Percentiles rank a stretch among this genome's conserved stretches.
These are phyloP conservation scores for Euplagia quadripunctaria DNA, from an alignment of 2,888 invertebrate genomes.

Conservation along the genomic window DNA sequence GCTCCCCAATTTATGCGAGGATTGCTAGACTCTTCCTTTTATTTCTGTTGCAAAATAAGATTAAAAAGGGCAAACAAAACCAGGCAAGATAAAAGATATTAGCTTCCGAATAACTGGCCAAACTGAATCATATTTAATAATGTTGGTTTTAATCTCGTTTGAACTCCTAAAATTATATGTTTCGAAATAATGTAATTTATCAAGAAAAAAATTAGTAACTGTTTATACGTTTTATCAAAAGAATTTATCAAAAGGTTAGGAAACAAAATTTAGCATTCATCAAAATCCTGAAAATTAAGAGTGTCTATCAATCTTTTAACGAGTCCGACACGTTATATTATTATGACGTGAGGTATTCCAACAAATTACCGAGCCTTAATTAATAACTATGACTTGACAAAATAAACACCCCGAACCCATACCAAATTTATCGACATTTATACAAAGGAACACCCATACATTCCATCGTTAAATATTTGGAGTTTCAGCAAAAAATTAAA, in stretches of 20 bases:
- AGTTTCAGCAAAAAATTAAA: constrained; percentile 40
- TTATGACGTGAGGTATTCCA: background rate
- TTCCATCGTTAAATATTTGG: constrained; percentile 40
- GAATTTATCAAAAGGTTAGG: too few species aligned
- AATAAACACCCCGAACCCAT: constrained; percentile 22
- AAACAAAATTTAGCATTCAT: background rate
- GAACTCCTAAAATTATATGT: constrained; percentile 38
- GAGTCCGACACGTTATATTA: background rate
- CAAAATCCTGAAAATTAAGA: background rate
- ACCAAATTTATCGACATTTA: constrained; percentile 27
- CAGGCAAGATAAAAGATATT: constrained; percentile 59
- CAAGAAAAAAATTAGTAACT: too few species aligned
- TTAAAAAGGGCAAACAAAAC: constrained; percentile 60
- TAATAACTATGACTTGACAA: constrained; percentile 14
- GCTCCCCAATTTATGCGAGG: constrained; percentile 19
- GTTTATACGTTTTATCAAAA: too few species aligned
- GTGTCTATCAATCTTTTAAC: background rate
- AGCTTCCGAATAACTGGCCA: constrained; percentile 51
- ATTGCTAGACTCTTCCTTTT: constrained; percentile 12
- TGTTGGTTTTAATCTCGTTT: constrained; percentile 53
- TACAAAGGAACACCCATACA: constrained; percentile 26
- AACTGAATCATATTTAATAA: constrained; percentile 67
- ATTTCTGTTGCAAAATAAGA: constrained; percentile 52
- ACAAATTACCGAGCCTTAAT: constrained; percentile 9
- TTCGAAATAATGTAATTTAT: constrained; percentile 26